These are phyloP conservation scores for Elaphurus davidianus DNA, from an alignment of 2,113 vertebrate genomes.

Conservation along the genomic window DNA sequence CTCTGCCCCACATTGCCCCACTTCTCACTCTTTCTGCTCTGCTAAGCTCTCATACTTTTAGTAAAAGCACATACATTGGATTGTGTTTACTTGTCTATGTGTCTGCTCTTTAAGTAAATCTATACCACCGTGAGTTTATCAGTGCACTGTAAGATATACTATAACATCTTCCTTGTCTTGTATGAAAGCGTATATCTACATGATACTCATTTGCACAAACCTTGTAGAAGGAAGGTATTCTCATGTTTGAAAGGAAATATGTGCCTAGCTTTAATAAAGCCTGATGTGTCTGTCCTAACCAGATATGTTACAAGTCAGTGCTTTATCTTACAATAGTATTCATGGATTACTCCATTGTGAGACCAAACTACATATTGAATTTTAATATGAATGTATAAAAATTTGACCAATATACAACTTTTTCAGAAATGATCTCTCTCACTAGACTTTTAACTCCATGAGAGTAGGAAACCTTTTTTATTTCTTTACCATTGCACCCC, in stretches of 20 bases:
- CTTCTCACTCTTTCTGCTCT: background rate
- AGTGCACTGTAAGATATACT: background rate
- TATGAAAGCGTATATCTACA: background rate
- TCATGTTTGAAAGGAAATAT: background rate
- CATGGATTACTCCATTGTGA: background rate
- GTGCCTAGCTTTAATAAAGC: background rate
- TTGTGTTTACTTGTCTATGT: background rate
- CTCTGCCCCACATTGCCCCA: no score
- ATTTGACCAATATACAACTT: background rate
- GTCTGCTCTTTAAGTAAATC: background rate
- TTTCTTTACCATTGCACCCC: background rate
- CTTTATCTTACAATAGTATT: background rate
- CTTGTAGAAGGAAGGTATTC: background rate
- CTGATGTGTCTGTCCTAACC: background rate
- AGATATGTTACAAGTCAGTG: background rate
- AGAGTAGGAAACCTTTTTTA: background rate
- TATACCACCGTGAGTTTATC: background rate
- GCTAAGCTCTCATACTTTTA: background rate
- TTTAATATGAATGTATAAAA: slow-evolving; percentile 16
- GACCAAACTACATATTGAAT: background rate
- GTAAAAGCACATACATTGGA: background rate
- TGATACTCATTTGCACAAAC: background rate
- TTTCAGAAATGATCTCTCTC: background rate
- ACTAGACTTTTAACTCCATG: background rate
- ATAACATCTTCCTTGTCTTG: background rate